Evolutionary conservation across 1,140 invertebrate genomes (phyloP).

Genomic region (Drosophila willistoni): DNA sequence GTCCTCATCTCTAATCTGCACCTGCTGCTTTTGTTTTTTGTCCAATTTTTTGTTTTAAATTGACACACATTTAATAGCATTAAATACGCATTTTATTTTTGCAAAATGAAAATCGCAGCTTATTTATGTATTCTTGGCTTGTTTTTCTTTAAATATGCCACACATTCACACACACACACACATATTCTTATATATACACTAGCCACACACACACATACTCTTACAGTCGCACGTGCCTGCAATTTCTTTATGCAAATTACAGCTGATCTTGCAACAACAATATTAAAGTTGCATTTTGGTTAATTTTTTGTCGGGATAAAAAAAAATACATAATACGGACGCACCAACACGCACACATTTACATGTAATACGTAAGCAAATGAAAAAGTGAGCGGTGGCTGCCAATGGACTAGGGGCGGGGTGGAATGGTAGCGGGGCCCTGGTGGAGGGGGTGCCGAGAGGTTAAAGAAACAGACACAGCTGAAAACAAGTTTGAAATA

Average conservation of each 20-base stretch:
- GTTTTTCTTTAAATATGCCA: conserved; percentile 30
- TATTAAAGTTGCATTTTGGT: conserved; percentile 50
- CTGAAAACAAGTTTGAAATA: conserved; percentile 79
- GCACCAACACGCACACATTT: conserved; percentile 54
- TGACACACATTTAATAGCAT: conserved; percentile 69
- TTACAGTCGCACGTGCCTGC: conserved; percentile 51
- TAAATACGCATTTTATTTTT: conserved; percentile 59
- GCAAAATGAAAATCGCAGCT: conserved; percentile 35
- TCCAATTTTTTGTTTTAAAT: conserved; percentile 44
- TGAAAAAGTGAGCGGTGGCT: conserved; percentile 77
- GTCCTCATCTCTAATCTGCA: conserved; percentile 41
- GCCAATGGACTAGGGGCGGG: conserved; percentile 35
- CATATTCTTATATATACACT: conserved; percentile 27
- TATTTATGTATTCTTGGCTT: conserved; percentile 34
- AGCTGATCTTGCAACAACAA: conserved; percentile 51
- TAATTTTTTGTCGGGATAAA: conserved; percentile 48
- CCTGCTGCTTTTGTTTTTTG: conserved; percentile 51
- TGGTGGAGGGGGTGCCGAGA: conserved; percentile 9
- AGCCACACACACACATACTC: conserved; percentile 18
- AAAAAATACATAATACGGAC: conserved; percentile 43
- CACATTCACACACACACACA: conserved; percentile 34
- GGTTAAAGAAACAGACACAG: conserved; percentile 47
- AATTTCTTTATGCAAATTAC: conserved; percentile 64
- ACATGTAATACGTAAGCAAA: conserved; percentile 76
- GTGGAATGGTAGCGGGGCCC: conserved; percentile 1